A percentile compares a stretch with the other conserved stretches of the same genome.
Evolutionary conservation across 1,140 invertebrate genomes (phyloP).

Genomic region (Bacillus rossius): DNA sequence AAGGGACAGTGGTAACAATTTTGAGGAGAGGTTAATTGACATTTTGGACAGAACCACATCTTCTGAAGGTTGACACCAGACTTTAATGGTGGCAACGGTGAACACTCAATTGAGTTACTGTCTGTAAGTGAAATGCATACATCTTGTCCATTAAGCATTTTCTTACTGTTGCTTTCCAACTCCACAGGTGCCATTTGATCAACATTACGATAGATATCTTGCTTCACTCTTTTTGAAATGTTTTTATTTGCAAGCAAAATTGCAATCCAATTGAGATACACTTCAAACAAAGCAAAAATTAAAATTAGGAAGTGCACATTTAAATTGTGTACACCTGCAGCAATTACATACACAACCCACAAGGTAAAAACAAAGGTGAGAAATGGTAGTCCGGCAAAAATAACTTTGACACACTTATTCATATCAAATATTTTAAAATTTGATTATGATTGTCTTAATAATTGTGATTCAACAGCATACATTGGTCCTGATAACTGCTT

Average conservation of each 20-base stretch:
- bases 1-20: conserved; percentile 7
- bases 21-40: background rate
- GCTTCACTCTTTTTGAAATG: background rate
- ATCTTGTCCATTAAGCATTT: background rate
- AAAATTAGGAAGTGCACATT: background rate
- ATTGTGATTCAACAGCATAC: too few species aligned
- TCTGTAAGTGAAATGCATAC: background rate
- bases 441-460: too few species aligned
- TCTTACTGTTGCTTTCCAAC: background rate
- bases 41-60: conserved; percentile 12
- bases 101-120: background rate
- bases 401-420: background rate
- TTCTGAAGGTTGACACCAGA: background rate
- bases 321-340: background rate
- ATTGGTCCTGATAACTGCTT: too few species aligned
- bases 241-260: background rate
- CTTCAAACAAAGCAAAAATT: background rate
- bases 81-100: background rate
- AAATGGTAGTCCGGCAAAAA: background rate
- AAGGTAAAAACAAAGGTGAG: background rate
- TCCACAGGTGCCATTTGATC: background rate
- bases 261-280: conserved; percentile 2
- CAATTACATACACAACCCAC: conserved; percentile 1
- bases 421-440: background rate
- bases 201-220: background rate